Conservation (phyloP, 2,113 vertebrate species). For the Theristicus caerulescens region DNA sequence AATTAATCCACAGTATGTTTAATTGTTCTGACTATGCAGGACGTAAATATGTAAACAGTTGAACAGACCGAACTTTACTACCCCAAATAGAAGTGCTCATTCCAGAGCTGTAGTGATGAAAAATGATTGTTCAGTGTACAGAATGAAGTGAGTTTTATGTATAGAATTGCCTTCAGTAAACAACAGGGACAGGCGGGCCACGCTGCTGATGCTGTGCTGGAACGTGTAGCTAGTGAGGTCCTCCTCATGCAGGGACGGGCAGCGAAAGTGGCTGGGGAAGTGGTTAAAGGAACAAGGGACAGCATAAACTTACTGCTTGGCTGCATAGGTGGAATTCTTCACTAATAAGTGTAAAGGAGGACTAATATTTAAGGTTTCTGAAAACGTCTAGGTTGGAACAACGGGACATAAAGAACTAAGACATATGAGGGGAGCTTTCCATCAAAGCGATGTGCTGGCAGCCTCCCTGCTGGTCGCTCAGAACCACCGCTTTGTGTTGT, state of each 20-base stretch:
- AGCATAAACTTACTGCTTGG: not conserved
- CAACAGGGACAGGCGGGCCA: fast-evolving
- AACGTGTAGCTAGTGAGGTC: fast-evolving
- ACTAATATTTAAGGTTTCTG: not conserved
- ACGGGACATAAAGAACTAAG: not conserved
- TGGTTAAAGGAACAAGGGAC: not conserved
- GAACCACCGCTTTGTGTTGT: fast-evolving
- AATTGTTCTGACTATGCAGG: not conserved
- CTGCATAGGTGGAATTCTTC: not conserved
- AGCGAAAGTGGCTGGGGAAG: not conserved
- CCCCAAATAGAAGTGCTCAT: not conserved
- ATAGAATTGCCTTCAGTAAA: not conserved
- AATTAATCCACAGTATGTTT: not conserved
- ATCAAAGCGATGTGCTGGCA: fast-evolving
- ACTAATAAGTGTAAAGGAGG: not conserved
- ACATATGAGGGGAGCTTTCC: fast-evolving
- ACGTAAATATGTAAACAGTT: not conserved
- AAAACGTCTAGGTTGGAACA: not conserved
- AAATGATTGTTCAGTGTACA: not conserved
- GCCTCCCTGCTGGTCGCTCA: fast-evolving
- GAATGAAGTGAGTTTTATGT: not conserved
- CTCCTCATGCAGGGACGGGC: fast-evolving
- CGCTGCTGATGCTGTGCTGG: not conserved
- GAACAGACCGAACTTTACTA: not conserved
- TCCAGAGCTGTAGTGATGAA: not conserved